Base-by-base conservation (phyloP, 2,797 vertebrate genomes). In the Siniperca undulata region DNA sequence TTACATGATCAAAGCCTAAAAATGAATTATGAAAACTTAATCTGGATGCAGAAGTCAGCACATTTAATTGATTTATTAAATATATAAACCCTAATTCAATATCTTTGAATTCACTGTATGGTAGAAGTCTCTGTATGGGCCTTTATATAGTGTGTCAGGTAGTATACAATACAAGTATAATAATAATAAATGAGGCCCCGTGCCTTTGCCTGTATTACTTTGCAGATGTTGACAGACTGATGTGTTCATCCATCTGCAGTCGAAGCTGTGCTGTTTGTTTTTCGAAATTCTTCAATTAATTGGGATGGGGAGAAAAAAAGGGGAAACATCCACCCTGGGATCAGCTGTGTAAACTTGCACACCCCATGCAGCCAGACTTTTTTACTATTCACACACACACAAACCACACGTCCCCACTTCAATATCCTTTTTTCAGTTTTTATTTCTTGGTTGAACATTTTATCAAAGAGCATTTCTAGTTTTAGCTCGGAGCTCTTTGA, bases 281-380 rank as follows among this genome's bases (percentile, higher is more conserved):
- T 79, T 50, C 27, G 9, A 46, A 74, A 82, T 81, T 82, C 78
- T 61, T 78, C 46, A 30, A 9, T 60, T 67, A 22, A 22, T 38
- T 50, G 4, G 5, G 67, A 76, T 19, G 36, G 3, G n/a, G 50
- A 27, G 6, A 27, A 44, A 42, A 30, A 66, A 67, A n/a, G 11
- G 38, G 42, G 27, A 72, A 76, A 72, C 58, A 80, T 65, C 59
- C 55, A 46, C 36, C 20, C 10, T 13, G 22, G 12, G 74, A 67
- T 77, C 92, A 93, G 92, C 92, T 94, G 91, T 89, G 88, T 80
- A 89, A 81, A 93, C 91, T 78, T 70, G 36, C 36, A 70, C 65
- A 58, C 87, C 80, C 75, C 82, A 80, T 77, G 86, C 27, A 55
- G 79, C 70, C 67, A 1, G 62, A 66, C 22, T 24, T 58, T 64